Conservation (phyloP, 37 sponge, comb jelly and placozoan species). For the Chondrosia reniformis region DNA sequence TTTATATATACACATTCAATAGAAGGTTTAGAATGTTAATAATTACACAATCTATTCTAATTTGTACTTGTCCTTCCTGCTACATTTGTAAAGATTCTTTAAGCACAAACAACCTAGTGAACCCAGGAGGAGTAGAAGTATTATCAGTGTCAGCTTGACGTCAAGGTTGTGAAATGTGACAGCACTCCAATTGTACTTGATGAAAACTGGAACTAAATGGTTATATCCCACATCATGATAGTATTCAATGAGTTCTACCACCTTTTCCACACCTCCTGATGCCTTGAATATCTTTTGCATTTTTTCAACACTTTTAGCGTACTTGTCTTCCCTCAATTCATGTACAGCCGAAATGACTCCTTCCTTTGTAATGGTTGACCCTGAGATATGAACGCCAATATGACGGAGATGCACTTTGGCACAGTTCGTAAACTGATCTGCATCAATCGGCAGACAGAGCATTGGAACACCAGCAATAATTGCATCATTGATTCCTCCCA, state of each 20-base stretch:
- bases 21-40: no score
- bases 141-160: no score
- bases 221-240: conserved; percentile 56
- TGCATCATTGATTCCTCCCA: conserved; percentile 59
- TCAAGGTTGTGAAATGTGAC: conserved; percentile 69
- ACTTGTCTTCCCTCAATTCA: conserved; percentile 1
- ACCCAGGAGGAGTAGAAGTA: no score
- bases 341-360: conserved; percentile 3
- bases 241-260: conserved; percentile 57
- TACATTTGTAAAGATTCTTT: no score
- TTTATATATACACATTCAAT: no score
- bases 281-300: conserved; percentile 21
- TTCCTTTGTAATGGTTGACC: no score
- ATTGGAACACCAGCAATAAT: conserved; percentile 51
- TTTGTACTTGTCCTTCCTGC: no score
- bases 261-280: conserved; percentile 47
- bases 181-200: conserved; percentile 64
- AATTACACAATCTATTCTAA: no score
- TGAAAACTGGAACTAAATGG: conserved; percentile 52
- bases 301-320: not conserved
- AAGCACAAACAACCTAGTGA: no score
- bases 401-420: conserved; percentile 19
- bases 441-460: conserved; percentile 19
- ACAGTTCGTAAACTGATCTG: conserved; percentile 32
- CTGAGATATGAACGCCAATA: not conserved